A percentile compares a stretch with the other conserved stretches of the same genome.
Evolutionary conservation across 2,113 vertebrate genomes (phyloP).

Genomic region (Pteruthius melanotis): DNA sequence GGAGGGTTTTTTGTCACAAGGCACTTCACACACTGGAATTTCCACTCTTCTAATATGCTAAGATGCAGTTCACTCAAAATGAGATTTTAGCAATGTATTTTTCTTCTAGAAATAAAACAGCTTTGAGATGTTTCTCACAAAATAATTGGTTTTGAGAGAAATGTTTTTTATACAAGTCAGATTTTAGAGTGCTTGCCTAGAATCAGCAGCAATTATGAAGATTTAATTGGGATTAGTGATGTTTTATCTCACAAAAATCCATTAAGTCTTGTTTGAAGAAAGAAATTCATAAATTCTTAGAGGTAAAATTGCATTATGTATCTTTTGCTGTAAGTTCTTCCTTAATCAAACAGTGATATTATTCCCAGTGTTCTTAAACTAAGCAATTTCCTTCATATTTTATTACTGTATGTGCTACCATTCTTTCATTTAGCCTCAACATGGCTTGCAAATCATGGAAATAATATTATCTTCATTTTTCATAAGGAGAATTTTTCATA

Average conservation of each 20-base stretch:
- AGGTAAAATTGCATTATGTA: conserved; percentile 1
- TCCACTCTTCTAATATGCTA: not conserved
- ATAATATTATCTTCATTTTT: conserved; percentile 28
- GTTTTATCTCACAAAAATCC: conserved; percentile 25
- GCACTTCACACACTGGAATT: not conserved
- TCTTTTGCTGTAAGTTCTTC: conserved; percentile 21
- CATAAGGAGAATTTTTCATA: not conserved
- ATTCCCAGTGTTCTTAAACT: not conserved
- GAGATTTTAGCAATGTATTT: not conserved
- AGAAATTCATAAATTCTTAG: conserved; percentile 10
- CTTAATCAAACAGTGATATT: conserved; percentile 19
- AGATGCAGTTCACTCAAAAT: not conserved
- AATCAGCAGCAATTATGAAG: not conserved
- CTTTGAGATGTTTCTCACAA: not conserved
- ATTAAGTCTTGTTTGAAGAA: conserved; percentile 28
- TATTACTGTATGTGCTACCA: not conserved
- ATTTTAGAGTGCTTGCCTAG: not conserved
- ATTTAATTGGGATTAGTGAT: conserved; percentile 40
- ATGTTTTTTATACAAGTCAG: not conserved
- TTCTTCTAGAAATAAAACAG: not conserved
- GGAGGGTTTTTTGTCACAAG: not conserved
- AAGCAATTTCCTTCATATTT: conserved; percentile 24
- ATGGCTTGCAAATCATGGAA: not conserved
- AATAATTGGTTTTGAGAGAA: not conserved
- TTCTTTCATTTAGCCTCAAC: not conserved